A percentile compares a stretch with the other conserved stretches of the same genome.
Evolutionary conservation across 2,797 vertebrate species (phyloP).

Genomic region (Takifugu rubripes): DNA sequence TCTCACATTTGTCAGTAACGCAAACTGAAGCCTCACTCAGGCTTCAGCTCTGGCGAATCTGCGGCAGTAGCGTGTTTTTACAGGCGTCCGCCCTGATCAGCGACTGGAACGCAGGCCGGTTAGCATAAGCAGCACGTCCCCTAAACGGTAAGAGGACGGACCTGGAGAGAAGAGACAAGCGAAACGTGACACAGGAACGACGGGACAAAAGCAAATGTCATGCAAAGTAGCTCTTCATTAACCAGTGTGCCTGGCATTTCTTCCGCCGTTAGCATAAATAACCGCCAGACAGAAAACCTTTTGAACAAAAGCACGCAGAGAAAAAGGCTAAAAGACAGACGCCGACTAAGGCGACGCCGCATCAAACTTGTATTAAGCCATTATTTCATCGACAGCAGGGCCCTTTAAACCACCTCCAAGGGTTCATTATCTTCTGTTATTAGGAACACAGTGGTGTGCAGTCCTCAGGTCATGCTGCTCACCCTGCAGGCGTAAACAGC

Average conservation of each 20-base stretch:
- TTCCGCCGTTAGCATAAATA: slow-evolving; percentile 37
- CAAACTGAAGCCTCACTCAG: too few relatives aligned
- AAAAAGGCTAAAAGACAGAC: slow-evolving; percentile 22
- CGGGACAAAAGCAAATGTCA: too few relatives aligned
- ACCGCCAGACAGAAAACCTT: slow-evolving; percentile 9
- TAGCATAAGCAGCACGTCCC: too few relatives aligned
- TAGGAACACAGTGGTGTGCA: slow-evolving; percentile 60
- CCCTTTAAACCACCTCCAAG: slow-evolving; percentile 29
- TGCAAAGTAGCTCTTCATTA: neutral
- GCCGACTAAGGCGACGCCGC: slow-evolving; percentile 26
- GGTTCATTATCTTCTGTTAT: slow-evolving; percentile 65
- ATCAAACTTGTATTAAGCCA: slow-evolving; percentile 59
- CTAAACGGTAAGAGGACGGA: neutral
- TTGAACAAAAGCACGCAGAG: slow-evolving; percentile 5
- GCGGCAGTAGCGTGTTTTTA: too few relatives aligned
- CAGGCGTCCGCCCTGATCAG: neutral
- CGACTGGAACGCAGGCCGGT: neutral
- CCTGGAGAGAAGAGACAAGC: neutral
- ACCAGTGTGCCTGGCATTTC: neutral
- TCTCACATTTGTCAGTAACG: too few relatives aligned
- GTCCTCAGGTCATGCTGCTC: slow-evolving; percentile 48
- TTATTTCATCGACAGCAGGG: slow-evolving; percentile 61
- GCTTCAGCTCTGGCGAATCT: too few relatives aligned
- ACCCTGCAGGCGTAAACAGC: slow-evolving; percentile 50
- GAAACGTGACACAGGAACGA: neutral